Percentiles rank a stretch among this genome's conserved stretches.
These are phyloP conservation scores for Anagyrus pseudococci DNA, from an alignment of 2,888 invertebrate species.

Conservation along the genomic window DNA sequence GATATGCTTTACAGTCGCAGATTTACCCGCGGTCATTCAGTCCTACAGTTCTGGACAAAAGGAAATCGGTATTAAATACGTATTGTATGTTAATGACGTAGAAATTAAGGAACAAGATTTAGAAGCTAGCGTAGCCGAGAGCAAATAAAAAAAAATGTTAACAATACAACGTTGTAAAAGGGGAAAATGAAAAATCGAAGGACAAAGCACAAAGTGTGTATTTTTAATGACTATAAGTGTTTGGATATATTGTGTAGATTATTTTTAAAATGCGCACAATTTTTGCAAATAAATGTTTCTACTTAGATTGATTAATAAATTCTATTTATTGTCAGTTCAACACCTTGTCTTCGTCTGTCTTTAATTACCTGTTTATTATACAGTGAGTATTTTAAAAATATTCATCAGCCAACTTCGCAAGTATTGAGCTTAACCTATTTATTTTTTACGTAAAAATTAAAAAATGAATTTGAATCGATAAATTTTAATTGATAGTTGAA, in stretches of 20 bases:
- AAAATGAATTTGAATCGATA: background rate
- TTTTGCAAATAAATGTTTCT: background rate
- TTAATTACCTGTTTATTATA: no score
- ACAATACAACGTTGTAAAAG: no score
- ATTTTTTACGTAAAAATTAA: background rate
- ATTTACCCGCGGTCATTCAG: conserved; percentile 63
- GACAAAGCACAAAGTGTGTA: no score
- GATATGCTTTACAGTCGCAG: conserved; percentile 74
- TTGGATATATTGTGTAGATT: no score
- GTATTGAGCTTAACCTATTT: background rate
- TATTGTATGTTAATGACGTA: conserved; percentile 49
- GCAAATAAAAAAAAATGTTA: no score
- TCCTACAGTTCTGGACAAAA: conserved; percentile 54
- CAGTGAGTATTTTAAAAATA: no score
- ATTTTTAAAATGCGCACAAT: background rate
- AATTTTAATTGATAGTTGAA: no score
- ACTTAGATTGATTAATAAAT: no score
- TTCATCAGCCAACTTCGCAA: conserved; percentile 8
- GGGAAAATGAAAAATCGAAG: no score
- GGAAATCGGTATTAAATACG: conserved; percentile 52
- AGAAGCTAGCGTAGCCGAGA: conserved; percentile 3
- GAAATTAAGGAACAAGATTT: conserved; percentile 47
- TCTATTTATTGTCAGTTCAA: no score
- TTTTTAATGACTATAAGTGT: no score
- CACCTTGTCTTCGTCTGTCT: no score